These are phyloP conservation scores for Tyrannus savana DNA, from an alignment of 2,113 vertebrate genomes.

Conservation along the genomic window DNA sequence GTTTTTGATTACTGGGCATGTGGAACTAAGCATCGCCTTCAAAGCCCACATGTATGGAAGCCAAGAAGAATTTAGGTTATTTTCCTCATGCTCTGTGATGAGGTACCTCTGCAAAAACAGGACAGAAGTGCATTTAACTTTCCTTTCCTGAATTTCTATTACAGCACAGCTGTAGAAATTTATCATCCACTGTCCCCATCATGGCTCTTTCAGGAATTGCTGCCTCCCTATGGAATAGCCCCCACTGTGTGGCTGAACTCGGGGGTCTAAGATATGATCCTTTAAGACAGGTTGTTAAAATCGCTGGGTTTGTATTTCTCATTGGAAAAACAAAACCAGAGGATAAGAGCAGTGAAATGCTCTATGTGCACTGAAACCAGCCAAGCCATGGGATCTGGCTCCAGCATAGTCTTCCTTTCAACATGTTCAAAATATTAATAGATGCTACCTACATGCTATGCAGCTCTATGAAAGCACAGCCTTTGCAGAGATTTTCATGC, in stretches of 20 bases:
- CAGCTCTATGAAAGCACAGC: background rate
- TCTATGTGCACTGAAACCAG: background rate
- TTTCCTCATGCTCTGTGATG: background rate
- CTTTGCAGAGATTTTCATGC: background rate
- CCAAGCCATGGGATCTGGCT: background rate
- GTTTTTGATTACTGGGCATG: slow-evolving; percentile 7
- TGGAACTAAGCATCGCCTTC: background rate
- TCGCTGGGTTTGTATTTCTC: background rate
- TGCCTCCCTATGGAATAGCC: background rate
- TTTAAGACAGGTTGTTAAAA: background rate
- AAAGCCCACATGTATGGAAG: background rate
- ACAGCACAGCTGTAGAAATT: background rate
- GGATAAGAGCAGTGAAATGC: background rate
- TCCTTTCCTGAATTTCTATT: background rate
- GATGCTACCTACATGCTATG: background rate
- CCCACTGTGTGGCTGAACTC: background rate
- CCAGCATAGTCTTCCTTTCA: background rate
- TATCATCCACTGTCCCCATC: background rate
- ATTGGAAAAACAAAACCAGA: background rate
- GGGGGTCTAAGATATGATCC: background rate
- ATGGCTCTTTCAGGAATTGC: background rate
- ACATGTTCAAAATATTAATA: background rate
- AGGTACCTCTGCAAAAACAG: slow-evolving; percentile 3
- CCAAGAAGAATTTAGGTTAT: slow-evolving; percentile 2
- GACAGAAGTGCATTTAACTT: background rate